phyloP scores from a whole-genome alignment of 2,113 vertebrate genomes.

The Cottus gobio region DNA sequence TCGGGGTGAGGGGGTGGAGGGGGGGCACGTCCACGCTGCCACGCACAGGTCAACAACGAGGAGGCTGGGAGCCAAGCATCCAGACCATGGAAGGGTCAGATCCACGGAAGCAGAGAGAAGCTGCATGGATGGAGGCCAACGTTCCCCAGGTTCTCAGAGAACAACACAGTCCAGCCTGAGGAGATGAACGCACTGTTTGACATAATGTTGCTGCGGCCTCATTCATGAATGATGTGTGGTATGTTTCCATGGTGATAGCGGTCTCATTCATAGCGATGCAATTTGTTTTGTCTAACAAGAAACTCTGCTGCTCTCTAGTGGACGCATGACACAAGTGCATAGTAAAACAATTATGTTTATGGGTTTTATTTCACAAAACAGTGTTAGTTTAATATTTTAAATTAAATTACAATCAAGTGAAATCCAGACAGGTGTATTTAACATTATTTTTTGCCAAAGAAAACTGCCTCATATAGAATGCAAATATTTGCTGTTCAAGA shows the following conservation, averaged over 20 bases:
- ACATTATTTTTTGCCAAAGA: too few species aligned
- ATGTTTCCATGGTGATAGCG: constrained; percentile 59
- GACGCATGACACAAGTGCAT: background rate
- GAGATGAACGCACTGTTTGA: background rate
- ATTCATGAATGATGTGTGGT: background rate
- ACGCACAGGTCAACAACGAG: constrained; percentile 16
- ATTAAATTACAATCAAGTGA: too few species aligned
- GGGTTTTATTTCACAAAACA: background rate
- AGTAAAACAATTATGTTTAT: background rate
- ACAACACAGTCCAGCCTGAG: background rate
- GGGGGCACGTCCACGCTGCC: background rate
- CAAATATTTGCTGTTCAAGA: too few species aligned
- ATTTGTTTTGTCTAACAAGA: background rate
- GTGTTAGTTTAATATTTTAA: too few species aligned
- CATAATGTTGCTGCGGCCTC: background rate
- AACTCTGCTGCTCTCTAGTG: constrained; percentile 59
- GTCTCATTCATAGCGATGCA: background rate
- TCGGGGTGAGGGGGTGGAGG: background rate
- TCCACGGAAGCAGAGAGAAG: constrained; percentile 2
- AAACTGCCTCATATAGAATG: too few species aligned
- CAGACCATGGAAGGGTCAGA: background rate
- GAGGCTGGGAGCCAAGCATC: background rate
- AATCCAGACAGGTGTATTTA: too few species aligned
- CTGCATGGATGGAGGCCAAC: background rate
- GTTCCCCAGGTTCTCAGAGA: background rate